Base-by-base conservation (phyloP, 1,140 invertebrate species). In the Hermetia illucens region DNA sequence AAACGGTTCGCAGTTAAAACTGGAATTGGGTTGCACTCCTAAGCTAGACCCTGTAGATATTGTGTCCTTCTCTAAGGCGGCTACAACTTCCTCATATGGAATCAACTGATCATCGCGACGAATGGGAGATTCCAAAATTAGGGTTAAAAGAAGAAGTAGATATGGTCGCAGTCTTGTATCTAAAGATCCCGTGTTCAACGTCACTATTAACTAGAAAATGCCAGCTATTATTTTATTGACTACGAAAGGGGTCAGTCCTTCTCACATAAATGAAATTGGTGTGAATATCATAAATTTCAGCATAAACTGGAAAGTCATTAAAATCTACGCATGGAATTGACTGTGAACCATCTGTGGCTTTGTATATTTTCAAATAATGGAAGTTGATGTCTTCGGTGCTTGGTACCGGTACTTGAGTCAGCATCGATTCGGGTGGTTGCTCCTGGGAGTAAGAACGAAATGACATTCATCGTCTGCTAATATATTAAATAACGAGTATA, bases 191-290 rank as follows among this genome's bases (percentile, higher is more conserved):
- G 80, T 85, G 61, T 92, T 79, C 58, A 91, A 66, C 12, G 87
- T 53, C 13, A 76, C 53, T 44, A 66, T 69, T 37, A 77, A 65
- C 70, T 85, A 52, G 39, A 71, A 65, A 43, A 18, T n/a, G n/a
- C n/a, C n/a, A n/a, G n/a, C n/a, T n/a, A n/a, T 12, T 10, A 17
- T 31, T 41, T 31, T 12, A 30, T 10, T 36, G 31, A 8, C 35
- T 5, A 34, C 18, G 30, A 40, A 21, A 40, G n/a, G 38, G 33
- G 19, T n/a, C n/a, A n/a, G n/a, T n/a, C n/a, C n/a, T n/a, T 73
- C 77, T 71, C 58, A 89, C 84, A 63, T 87, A 81, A 44, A 89
- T 72, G 66, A 91, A 90, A 52, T 85, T 84, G 2, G 82, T 84
- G 41, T 80, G 73, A 9, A 87, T 62, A 50, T 84, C 72, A 67